phyloP scores from a whole-genome alignment of 2,888 invertebrate genomes.

The Lypha dubia region DNA sequence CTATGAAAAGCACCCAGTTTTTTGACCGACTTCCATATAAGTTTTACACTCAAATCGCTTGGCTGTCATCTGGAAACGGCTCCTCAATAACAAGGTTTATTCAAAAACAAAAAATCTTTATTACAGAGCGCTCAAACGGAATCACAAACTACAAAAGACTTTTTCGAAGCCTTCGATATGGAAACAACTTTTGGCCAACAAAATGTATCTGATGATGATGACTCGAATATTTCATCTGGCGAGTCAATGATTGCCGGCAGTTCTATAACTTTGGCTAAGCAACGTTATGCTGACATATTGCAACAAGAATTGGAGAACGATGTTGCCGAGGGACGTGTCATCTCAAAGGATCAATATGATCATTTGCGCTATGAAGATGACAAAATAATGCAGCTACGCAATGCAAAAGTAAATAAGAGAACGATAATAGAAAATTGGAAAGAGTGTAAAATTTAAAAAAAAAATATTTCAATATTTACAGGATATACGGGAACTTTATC shows the following conservation, averaged over 20 bases:
- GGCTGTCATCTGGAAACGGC: too few relatives aligned
- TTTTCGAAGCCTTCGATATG: not conserved
- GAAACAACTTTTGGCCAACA: not conserved
- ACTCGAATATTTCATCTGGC: constrained; percentile 77
- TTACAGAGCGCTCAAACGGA: constrained; percentile 45
- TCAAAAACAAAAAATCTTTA: not conserved
- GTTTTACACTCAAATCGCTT: too few relatives aligned
- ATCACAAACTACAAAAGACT: constrained; percentile 30
- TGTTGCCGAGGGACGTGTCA: constrained; percentile 83
- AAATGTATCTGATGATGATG: constrained; percentile 75
- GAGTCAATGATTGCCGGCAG: constrained; percentile 76
- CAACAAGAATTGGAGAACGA: constrained; percentile 79
- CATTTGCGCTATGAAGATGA: constrained; percentile 85
- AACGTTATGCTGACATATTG: constrained; percentile 77
- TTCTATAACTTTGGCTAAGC: constrained; percentile 77
- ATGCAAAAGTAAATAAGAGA: constrained; percentile 84
- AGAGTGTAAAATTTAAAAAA: too few relatives aligned
- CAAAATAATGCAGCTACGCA: constrained; percentile 84
- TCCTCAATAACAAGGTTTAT: too few relatives aligned
- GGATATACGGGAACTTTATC: constrained; percentile 86
- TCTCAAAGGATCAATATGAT: constrained; percentile 84
- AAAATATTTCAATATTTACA: constrained; percentile 76
- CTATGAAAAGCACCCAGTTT: too few relatives aligned
- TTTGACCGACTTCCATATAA: too few relatives aligned
- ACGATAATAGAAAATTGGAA: too few relatives aligned